Evolutionary conservation across 23 tunicate genomes (phyloP).

Genomic region (Trididemnum clinides): DNA sequence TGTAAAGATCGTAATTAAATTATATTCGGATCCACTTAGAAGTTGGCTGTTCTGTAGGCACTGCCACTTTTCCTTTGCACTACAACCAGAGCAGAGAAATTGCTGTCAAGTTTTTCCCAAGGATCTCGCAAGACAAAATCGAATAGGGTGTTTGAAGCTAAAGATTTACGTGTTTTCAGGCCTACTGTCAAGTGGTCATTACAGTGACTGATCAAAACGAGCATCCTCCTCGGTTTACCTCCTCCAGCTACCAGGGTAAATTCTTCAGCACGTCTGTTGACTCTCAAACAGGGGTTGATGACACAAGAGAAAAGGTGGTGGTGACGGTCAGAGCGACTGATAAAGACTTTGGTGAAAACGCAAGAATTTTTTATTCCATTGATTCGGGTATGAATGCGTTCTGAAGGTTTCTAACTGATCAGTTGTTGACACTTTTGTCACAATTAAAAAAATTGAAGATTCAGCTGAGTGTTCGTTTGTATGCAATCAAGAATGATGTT

Average conservation of each 20-base stretch:
- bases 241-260: slow-evolving; percentile 22
- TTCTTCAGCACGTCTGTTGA: slow-evolving; percentile 9
- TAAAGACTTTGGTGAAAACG: slow-evolving; percentile 54
- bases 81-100: too few relatives aligned
- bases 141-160: background rate
- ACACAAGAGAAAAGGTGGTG: background rate
- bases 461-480: too few relatives aligned
- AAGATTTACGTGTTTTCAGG: slow-evolving; percentile 25
- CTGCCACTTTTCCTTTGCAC: too few relatives aligned
- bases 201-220: slow-evolving; percentile 52
- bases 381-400: slow-evolving; percentile 35
- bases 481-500: too few relatives aligned
- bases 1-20: too few relatives aligned
- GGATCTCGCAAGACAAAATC: too few relatives aligned
- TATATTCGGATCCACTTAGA: too few relatives aligned
- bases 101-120: too few relatives aligned
- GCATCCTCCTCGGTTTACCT: slow-evolving; percentile 59
- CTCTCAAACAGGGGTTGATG: slow-evolving; percentile 31
- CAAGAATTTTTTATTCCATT: slow-evolving; percentile 53
- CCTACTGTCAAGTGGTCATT: slow-evolving; percentile 53
- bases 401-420: too few relatives aligned
- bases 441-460: too few relatives aligned
- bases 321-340: slow-evolving; percentile 46
- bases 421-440: too few relatives aligned
- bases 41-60: too few relatives aligned